Conservation (phyloP, 1,140 invertebrate species). For the Ericerus pela region DNA sequence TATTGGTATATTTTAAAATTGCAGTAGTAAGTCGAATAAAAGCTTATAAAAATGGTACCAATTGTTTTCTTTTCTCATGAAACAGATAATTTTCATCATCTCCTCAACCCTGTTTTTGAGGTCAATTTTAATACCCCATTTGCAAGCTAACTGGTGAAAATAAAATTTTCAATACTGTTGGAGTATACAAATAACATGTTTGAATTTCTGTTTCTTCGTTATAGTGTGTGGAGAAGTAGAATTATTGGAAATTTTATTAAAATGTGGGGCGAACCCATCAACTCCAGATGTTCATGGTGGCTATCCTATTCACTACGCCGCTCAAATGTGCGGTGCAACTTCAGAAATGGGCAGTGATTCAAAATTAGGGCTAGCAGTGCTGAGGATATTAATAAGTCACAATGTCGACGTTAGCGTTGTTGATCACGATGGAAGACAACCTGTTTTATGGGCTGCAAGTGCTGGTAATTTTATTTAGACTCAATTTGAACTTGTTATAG, state of each 20-base stretch:
- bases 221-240: slow-evolving; percentile 80
- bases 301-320: slow-evolving; percentile 90
- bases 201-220: slow-evolving; percentile 21
- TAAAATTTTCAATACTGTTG: too few relatives aligned
- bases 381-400: slow-evolving; percentile 65
- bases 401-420: slow-evolving; percentile 65
- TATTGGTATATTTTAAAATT: too few relatives aligned
- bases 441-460: slow-evolving; percentile 91
- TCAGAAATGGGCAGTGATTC: slow-evolving; percentile 43
- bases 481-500: neutral
- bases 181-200: slow-evolving; percentile 3
- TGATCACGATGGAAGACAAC: slow-evolving; percentile 83
- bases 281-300: slow-evolving; percentile 86
- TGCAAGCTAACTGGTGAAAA: too few relatives aligned
- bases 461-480: slow-evolving; percentile 42
- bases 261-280: slow-evolving; percentile 64
- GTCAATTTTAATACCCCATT: too few relatives aligned
- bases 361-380: slow-evolving; percentile 52
- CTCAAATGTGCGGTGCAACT: slow-evolving; percentile 79
- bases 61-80: too few relatives aligned
- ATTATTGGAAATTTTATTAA: slow-evolving; percentile 65
- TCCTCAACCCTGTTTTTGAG: too few relatives aligned
- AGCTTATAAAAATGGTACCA: too few relatives aligned
- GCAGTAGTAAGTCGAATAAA: too few relatives aligned
- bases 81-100: too few relatives aligned